A percentile compares a stretch with the other conserved stretches of the same genome.
These are phyloP conservation scores for Lamellibrachia columna DNA, from an alignment of 2,888 invertebrate genomes.

Conservation along the genomic window DNA sequence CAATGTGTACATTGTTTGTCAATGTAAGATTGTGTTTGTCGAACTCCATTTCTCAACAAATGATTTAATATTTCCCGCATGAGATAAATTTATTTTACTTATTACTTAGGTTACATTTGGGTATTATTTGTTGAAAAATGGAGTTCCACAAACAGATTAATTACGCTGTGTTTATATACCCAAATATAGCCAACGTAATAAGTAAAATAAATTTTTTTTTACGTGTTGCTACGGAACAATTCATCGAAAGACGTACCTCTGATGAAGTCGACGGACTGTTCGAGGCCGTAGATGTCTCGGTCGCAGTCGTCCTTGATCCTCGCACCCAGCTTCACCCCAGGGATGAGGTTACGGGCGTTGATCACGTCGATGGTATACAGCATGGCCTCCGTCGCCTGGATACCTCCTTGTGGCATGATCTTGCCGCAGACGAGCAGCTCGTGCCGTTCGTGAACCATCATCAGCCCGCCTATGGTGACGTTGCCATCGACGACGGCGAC, in stretches of 20 bases:
- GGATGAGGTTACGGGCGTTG: conserved; percentile 72
- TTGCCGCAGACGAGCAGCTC: conserved; percentile 89
- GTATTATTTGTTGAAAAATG: too few relatives aligned
- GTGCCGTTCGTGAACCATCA: conserved; percentile 91
- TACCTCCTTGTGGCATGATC: conserved; percentile 89
- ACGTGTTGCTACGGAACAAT: neutral
- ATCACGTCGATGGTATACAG: conserved; percentile 84
- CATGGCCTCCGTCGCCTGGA: conserved; percentile 88
- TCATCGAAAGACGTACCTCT: conserved; percentile 78
- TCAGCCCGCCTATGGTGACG: conserved; percentile 86
- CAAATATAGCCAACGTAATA: too few relatives aligned
- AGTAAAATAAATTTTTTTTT: neutral
- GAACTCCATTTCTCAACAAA: too few relatives aligned
- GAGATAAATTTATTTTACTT: too few relatives aligned
- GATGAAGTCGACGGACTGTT: conserved; percentile 95
- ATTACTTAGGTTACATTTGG: too few relatives aligned
- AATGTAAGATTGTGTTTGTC: too few relatives aligned
- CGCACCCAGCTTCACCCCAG: conserved; percentile 84
- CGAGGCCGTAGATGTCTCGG: conserved; percentile 92
- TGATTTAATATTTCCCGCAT: too few relatives aligned
- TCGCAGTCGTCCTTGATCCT: conserved; percentile 94
- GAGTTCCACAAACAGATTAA: too few relatives aligned
- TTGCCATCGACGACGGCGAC: conserved; percentile 90
- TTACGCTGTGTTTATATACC: too few relatives aligned
- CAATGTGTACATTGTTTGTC: too few relatives aligned